Evolutionary conservation across 2,888 invertebrate species (phyloP).

Genomic region (Nysson spinosus): DNA sequence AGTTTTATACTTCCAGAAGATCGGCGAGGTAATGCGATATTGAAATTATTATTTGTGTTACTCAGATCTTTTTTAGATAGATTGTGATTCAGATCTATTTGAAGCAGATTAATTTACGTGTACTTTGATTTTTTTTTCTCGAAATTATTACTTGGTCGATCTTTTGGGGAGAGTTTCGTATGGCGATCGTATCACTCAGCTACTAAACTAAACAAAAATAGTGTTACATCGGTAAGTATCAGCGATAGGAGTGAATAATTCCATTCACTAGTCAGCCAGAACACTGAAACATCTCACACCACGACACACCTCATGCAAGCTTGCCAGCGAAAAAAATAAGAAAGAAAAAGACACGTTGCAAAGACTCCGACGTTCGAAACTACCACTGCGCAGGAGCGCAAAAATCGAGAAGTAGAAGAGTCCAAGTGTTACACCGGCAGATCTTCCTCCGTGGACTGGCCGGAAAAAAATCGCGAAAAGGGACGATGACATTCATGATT

Average conservation of each 20-base stretch:
- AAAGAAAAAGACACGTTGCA: slow-evolving; percentile 47
- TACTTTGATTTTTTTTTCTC: too few relatives aligned
- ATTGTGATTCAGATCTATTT: too few relatives aligned
- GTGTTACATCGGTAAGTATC: slow-evolving; percentile 27
- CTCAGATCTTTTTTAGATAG: too few relatives aligned
- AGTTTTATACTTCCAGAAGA: slow-evolving; percentile 14
- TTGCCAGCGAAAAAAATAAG: slow-evolving; percentile 56
- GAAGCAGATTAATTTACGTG: too few relatives aligned
- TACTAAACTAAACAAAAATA: too few relatives aligned
- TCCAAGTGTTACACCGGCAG: slow-evolving; percentile 5
- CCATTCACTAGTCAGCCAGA: slow-evolving; percentile 21
- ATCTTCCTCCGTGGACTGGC: slow-evolving; percentile 9
- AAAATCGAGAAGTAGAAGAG: slow-evolving; percentile 36
- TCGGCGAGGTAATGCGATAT: slow-evolving; percentile 7
- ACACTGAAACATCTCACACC: slow-evolving; percentile 31
- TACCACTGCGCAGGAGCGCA: slow-evolving; percentile 32
- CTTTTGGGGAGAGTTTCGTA: too few relatives aligned
- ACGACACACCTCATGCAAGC: slow-evolving; percentile 55
- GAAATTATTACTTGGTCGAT: too few relatives aligned
- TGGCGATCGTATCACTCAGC: too few relatives aligned
- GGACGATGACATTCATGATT: not conserved
- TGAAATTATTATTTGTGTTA: not conserved
- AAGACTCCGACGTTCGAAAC: slow-evolving; percentile 55
- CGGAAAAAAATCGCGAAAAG: slow-evolving; percentile 13
- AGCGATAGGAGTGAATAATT: slow-evolving; percentile 21